phyloP scores from a whole-genome alignment of 2,888 invertebrate species.

The Cephus pygmeus region DNA sequence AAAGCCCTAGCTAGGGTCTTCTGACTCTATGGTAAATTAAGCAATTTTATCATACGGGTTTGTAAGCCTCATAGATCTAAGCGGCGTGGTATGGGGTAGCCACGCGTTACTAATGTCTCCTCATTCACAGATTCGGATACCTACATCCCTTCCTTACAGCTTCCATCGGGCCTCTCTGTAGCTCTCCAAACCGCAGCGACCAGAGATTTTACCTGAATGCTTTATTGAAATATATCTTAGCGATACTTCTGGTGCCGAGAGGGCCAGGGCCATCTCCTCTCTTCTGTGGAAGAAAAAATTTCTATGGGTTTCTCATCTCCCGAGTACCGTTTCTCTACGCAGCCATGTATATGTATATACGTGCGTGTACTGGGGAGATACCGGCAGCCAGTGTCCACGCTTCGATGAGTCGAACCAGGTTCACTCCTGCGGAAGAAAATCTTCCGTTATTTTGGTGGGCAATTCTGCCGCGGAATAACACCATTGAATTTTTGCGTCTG shows the following conservation, averaged over 20 bases:
- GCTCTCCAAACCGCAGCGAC: slow-evolving; percentile 33
- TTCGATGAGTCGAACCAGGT: slow-evolving; percentile 9
- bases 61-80: slow-evolving; percentile 35
- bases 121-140: slow-evolving; percentile 41
- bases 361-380: slow-evolving; percentile 22
- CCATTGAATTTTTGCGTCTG: background rate
- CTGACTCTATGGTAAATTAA: slow-evolving; percentile 49
- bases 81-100: slow-evolving; percentile 36
- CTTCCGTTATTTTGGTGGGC: background rate
- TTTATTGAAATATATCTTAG: slow-evolving; percentile 42
- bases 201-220: slow-evolving; percentile 35
- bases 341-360: slow-evolving; percentile 13
- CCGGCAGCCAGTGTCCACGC: slow-evolving; percentile 20
- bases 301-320: slow-evolving; percentile 12
- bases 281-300: slow-evolving; percentile 5
- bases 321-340: background rate
- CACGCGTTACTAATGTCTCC: slow-evolving; percentile 48
- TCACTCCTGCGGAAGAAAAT: background rate
- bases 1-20: background rate
- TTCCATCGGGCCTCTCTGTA: background rate
- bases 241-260: slow-evolving; percentile 24
- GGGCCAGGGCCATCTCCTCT: background rate
- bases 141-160: slow-evolving; percentile 7
- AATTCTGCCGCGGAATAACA: background rate
- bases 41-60: slow-evolving; percentile 45